These are phyloP conservation scores for Zhengitettix transpicula DNA, from an alignment of 2,888 invertebrate genomes.

Conservation along the genomic window DNA sequence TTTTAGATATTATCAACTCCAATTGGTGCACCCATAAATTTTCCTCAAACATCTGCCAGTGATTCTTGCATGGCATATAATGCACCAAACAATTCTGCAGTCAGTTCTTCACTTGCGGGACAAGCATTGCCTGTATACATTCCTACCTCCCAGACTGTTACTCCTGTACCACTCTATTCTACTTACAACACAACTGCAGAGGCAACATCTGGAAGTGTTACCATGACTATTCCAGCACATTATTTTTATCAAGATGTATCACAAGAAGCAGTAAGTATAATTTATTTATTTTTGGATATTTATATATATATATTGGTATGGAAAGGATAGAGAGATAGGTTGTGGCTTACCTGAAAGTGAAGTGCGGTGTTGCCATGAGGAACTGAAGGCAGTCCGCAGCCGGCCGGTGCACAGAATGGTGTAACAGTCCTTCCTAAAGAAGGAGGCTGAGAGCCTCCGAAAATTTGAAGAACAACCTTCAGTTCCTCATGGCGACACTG, in stretches of 20 bases:
- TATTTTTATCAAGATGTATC: constrained; percentile 7
- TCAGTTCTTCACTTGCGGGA: neutral
- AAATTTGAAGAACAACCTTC: too few species aligned
- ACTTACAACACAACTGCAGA: neutral
- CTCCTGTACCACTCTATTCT: neutral
- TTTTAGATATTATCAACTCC: constrained; percentile 49
- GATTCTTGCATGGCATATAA: neutral
- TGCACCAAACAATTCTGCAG: neutral
- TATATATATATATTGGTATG: too few species aligned
- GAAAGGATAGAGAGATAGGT: too few species aligned
- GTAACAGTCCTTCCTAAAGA: too few species aligned
- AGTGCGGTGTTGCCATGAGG: too few species aligned
- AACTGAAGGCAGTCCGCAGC: too few species aligned
- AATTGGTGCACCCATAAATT: constrained; percentile 21
- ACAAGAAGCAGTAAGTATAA: neutral
- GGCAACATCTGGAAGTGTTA: neutral
- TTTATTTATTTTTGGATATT: too few species aligned
- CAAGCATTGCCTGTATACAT: neutral
- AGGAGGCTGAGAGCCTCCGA: too few species aligned
- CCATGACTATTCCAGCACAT: constrained; percentile 7
- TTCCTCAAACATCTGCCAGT: neutral
- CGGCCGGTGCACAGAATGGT: too few species aligned
- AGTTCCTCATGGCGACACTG: too few species aligned
- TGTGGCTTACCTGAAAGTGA: too few species aligned
- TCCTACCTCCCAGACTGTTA: neutral